Evolutionary conservation across 37 sponge, comb jelly and placozoan genomes (phyloP), one percentile per base, ranked within the genome.

Genomic region (Geodia barretti): DNA sequence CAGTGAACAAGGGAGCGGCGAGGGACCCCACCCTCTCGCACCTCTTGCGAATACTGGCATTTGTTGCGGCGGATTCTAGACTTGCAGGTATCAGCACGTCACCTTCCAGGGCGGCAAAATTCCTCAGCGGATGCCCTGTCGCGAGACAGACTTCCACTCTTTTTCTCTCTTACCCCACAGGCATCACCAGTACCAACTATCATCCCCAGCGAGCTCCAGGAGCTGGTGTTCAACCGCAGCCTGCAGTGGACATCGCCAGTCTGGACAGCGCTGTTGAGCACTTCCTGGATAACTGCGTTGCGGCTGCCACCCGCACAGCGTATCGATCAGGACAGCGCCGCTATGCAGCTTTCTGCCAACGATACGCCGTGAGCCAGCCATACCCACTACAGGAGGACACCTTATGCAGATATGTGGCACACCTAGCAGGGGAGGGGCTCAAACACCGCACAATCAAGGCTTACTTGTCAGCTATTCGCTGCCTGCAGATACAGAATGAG

Each of bases 391-490:
- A 72, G 34, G 74, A 82, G 36, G 39, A 72, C 26, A 29, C 37
- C 3, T 38, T 86, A 19, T 38, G 39, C 23, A 1, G 36, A 24
- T 86, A 77, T 81, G 72, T 65, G 14, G 33, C 88, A 23, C 40
- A 43, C 39, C 74, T 88, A 37, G 77, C 78, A 11, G 39, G 17
- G 0, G 30, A 82, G 31, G 78, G 73, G 42, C 73, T 83, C 3
- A 39, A 39, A 31, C 73, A 72, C 28, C 39, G 67, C 1, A 82
- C 74, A 28, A 82, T 88, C 5, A 88, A 88, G 54, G 62, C 39
- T 3, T 88, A 88, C 36, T 39, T 88, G 58, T 73, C 89, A 36
- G 89, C 67, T 8, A 72, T 88, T 20, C 32, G 89, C 4, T 29
- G 62, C 70, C 36, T 71, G 11, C 89, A 76, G 30, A 77, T 82